phyloP scores from a whole-genome alignment of 53 echinoderm and acorn worm genomes.

The Stichopus horrens region DNA sequence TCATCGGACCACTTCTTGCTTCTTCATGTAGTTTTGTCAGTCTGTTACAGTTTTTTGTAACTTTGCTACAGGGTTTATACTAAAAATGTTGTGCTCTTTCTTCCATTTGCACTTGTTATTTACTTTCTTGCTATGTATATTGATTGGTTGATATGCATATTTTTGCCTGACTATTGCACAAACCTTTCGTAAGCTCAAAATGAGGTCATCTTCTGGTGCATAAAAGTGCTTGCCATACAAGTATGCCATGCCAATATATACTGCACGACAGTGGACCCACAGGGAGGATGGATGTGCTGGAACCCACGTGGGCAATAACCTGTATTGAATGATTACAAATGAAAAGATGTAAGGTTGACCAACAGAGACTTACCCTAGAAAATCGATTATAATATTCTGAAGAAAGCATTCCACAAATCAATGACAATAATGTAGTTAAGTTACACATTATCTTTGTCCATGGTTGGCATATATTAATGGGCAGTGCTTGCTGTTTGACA shows the following conservation, averaged over 20 bases:
- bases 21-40: too few relatives aligned
- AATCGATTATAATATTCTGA: too few relatives aligned
- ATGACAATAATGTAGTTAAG: too few relatives aligned
- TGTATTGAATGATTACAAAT: neutral
- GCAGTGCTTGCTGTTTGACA: too few relatives aligned
- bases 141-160: neutral
- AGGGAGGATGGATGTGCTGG: conserved; percentile 88
- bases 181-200: conserved; percentile 74
- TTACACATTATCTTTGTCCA: too few relatives aligned
- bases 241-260: conserved; percentile 85
- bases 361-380: too few relatives aligned
- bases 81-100: neutral
- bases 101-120: neutral
- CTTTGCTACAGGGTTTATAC: neutral
- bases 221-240: conserved; percentile 71
- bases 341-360: too few relatives aligned
- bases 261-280: conserved; percentile 90
- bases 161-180: neutral
- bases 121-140: neutral
- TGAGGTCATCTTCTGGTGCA: conserved; percentile 71
- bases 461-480: too few relatives aligned
- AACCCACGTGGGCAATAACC: conserved; percentile 74
- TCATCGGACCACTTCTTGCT: too few relatives aligned
- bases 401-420: too few relatives aligned
- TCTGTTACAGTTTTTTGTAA: neutral